A percentile compares a stretch with the other conserved stretches of the same genome.
Conservation (phyloP, 1,140 invertebrate species). For the Triops cancriformis region DNA sequence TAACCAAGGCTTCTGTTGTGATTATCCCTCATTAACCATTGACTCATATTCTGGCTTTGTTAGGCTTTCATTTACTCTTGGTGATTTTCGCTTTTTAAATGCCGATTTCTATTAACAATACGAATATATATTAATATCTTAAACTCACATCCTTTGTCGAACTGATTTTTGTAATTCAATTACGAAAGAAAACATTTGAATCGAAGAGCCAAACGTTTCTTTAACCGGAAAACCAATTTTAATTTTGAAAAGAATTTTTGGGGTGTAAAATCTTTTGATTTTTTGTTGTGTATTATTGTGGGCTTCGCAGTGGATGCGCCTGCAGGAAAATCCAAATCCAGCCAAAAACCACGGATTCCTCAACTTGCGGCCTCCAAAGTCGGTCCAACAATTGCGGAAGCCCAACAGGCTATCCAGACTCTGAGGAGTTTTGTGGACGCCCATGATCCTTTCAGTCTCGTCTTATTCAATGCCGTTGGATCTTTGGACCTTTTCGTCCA, state of each 20-base stretch:
- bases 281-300: not conserved
- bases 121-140: not conserved
- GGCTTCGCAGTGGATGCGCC: constrained; percentile 11
- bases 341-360: not conserved
- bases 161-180: constrained; percentile 1
- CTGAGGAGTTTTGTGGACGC: not conserved
- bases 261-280: not conserved
- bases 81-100: constrained; percentile 7
- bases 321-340: not conserved
- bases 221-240: not conserved
- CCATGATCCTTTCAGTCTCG: constrained; percentile 4
- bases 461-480: not conserved
- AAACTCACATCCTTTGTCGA: not conserved
- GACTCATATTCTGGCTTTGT: not conserved
- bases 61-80: not conserved
- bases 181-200: not conserved
- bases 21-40: not conserved
- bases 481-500: constrained; percentile 1
- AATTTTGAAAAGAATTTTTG: not conserved
- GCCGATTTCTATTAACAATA: not conserved
- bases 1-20: no score
- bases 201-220: not conserved
- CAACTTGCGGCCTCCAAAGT: not conserved
- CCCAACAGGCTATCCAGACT: not conserved
- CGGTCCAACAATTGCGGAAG: not conserved